phyloP scores from a whole-genome alignment of 1,140 invertebrate genomes.

The Rhopalosiphum padi region DNA sequence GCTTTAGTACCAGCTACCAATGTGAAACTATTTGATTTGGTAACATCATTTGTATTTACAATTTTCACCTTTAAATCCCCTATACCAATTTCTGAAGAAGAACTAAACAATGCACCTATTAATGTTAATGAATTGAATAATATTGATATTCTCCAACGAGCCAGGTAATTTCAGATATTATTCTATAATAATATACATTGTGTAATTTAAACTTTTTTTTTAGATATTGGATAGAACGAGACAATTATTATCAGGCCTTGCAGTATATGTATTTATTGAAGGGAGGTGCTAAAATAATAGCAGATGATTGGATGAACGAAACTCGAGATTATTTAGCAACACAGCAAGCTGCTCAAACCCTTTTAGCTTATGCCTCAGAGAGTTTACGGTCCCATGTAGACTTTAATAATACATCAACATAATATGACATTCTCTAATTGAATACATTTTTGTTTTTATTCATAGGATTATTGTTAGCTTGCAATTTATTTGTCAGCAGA shows the following conservation, averaged over 20 bases:
- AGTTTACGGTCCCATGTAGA: slow-evolving; percentile 20
- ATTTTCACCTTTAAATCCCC: slow-evolving; percentile 72
- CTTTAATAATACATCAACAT: not conserved
- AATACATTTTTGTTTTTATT: slow-evolving; percentile 27
- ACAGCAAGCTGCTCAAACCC: slow-evolving; percentile 83
- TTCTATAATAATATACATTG: not conserved
- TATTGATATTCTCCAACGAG: slow-evolving; percentile 85
- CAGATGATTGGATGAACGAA: slow-evolving; percentile 87
- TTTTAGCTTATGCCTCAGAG: slow-evolving; percentile 80
- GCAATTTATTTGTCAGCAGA: slow-evolving; percentile 13
- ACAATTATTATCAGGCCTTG: slow-evolving; percentile 82
- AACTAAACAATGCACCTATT: slow-evolving; percentile 74
- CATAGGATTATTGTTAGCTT: slow-evolving; percentile 11
- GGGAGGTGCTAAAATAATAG: slow-evolving; percentile 81
- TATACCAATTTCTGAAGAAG: slow-evolving; percentile 72
- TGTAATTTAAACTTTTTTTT: not conserved
- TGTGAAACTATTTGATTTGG: slow-evolving; percentile 80
- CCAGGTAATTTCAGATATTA: slow-evolving; percentile 68
- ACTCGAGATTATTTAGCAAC: slow-evolving; percentile 84
- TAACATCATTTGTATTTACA: slow-evolving; percentile 88
- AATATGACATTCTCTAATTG: not conserved
- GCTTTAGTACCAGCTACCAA: slow-evolving; percentile 66
- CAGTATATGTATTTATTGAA: slow-evolving; percentile 89
- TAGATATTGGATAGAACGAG: slow-evolving; percentile 86
- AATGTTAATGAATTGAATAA: slow-evolving; percentile 78